Evolutionary conservation across 2,888 invertebrate genomes (phyloP).

Genomic region (Acanthosepion pharaonis): DNA sequence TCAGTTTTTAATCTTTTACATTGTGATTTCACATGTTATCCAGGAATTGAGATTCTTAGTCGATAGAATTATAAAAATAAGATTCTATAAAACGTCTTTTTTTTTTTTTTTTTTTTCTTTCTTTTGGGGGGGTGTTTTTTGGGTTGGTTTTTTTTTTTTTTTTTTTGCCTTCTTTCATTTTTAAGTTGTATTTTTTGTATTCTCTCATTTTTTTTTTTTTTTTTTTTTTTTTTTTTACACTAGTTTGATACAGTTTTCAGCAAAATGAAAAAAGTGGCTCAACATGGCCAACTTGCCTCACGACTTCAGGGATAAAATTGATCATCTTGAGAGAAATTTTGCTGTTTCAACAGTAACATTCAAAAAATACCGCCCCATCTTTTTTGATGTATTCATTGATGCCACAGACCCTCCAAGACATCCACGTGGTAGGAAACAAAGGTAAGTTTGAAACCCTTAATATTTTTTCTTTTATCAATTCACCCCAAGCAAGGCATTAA

Average conservation of each 20-base stretch:
- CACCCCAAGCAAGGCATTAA: too few relatives aligned
- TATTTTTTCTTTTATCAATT: too few relatives aligned
- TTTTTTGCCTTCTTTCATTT: neutral
- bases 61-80: too few relatives aligned
- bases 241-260: constrained; percentile 94
- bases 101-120: too few relatives aligned
- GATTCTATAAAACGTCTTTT: too few relatives aligned
- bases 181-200: neutral
- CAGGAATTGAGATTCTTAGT: too few relatives aligned
- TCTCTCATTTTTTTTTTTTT: neutral
- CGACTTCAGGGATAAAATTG: constrained; percentile 87
- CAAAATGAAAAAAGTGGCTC: constrained; percentile 94
- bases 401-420: constrained; percentile 79
- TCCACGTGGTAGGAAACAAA: constrained; percentile 79
- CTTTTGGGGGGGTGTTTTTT: too few relatives aligned
- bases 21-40: too few relatives aligned
- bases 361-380: constrained; percentile 91
- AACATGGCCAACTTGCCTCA: constrained; percentile 92
- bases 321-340: constrained; percentile 90
- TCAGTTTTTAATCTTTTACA: too few relatives aligned
- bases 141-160: too few relatives aligned
- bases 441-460: constrained; percentile 75
- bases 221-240: constrained; percentile 64
- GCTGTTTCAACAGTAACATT: constrained; percentile 94
- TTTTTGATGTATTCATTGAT: constrained; percentile 87